Base-by-base conservation (phyloP, 2,797 vertebrate species). In the Lateolabrax maculatus region DNA sequence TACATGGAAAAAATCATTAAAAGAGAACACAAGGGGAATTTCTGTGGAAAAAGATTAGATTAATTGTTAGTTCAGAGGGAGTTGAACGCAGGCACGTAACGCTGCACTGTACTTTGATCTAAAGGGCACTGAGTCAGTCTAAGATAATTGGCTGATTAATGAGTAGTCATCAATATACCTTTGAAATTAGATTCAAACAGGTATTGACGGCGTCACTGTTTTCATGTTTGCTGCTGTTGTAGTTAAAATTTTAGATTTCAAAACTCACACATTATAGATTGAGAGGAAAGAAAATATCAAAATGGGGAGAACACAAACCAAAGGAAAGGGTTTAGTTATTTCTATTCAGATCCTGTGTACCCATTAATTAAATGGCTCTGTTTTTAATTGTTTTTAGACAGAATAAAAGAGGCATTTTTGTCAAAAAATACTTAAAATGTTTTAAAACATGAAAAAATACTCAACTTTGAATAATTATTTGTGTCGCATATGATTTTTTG, bases 101-200 rank as follows among this genome's bases (percentile, higher is more conserved):
- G 4, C 29, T 58, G 31, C 0, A 5, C 6, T 51, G 57, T 69
- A 56, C 78, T 66, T 79, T 73, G 67, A 48, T 9, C 61, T 16
- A 63, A 36, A 41, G 49, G 41, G 13, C 11, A 13, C 48, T 4
- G 5, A 25, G 25, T 15, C 29, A 48, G 7, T 21, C 1, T 3
- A 1, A 57, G 31, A 56, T 27, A 31, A 12, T 8, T 48, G 3
- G 6, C 12, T 6, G 36, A 41, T 58, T 44, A 60, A 70, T 70
- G 58, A 76, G 41, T 52, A 53, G 9, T n/a, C 49, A 52, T 65
- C 27, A 31, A 39, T 49, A 27, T 19, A 64, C 31, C 34, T 64
- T 68, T 56, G 2, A 36, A 9, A 31, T n/a, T 6, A 23, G 12
- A 49, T 9, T 27, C 23, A 39, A 31, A 12, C 53, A 3, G 39